Conservation (phyloP, 2,888 invertebrate species). For the Andrena praecox region DNA sequence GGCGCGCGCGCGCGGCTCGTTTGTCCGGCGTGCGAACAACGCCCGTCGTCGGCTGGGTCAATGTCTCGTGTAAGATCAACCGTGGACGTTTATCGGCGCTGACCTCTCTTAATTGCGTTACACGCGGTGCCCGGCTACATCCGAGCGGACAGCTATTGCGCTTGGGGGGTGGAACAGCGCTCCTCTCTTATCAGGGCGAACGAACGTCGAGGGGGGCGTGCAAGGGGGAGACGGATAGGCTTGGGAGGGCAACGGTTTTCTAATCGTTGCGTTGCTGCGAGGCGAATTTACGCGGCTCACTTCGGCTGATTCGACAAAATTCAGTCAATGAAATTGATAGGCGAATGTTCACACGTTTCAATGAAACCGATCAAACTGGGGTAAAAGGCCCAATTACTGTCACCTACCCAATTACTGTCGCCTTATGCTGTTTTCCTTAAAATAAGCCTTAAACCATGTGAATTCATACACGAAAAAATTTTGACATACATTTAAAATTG, state of each 20-base stretch:
- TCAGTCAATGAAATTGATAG: no score
- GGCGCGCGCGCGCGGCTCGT: conserved; percentile 5
- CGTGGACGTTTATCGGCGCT: conserved; percentile 48
- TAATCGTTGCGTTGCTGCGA: background rate
- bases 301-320: no score
- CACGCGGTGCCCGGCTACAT: conserved; percentile 26
- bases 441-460: no score
- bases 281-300: background rate
- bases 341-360: no score
- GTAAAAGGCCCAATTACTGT: no score
- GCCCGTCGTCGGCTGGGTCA: conserved; percentile 43
- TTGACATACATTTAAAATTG: no score
- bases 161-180: background rate
- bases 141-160: conserved; percentile 16
- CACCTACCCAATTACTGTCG: no score
- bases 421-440: no score
- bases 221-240: background rate
- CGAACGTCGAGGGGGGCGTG: background rate
- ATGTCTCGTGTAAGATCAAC: conserved; percentile 57
- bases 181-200: conserved; percentile 31
- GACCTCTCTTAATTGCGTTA: conserved; percentile 57
- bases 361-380: no score
- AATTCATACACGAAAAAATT: no score
- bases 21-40: background rate
- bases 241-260: background rate